Conservation (phyloP, 2,113 vertebrate species). For the Eudorcas thomsonii region DNA sequence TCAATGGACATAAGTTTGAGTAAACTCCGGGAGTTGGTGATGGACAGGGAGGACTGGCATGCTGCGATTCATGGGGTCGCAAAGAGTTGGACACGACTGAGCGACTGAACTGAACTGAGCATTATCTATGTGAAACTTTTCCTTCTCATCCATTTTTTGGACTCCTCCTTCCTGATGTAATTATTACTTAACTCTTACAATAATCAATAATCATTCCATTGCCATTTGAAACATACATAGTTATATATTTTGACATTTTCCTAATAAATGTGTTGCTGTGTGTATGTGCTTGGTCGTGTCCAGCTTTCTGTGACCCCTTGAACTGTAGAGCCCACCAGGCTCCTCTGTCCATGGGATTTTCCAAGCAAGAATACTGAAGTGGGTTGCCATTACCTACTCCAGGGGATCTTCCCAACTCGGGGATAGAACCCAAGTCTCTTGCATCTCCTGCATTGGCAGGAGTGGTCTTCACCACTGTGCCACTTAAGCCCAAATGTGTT, state of each 20-base stretch:
- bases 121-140: neutral
- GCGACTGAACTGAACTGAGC: too few species aligned
- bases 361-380: neutral
- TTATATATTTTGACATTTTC: neutral
- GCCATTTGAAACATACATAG: neutral
- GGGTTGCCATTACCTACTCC: neutral
- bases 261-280: neutral
- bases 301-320: neutral
- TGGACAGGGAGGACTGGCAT: too few species aligned
- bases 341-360: neutral
- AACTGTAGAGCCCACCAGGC: neutral
- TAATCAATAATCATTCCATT: slow-evolving; percentile 1
- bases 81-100: too few species aligned
- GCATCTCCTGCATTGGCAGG: neutral
- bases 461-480: neutral
- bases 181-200: neutral
- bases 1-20: too few species aligned
- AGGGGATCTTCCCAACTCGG: neutral
- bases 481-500: neutral
- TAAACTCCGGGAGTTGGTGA: too few species aligned
- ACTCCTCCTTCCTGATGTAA: neutral
- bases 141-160: neutral
- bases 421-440: neutral
- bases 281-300: neutral
- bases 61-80: too few species aligned